Evolutionary conservation across 2,888 invertebrate species (phyloP).

Genomic region (Lasioglossum oenotherae): DNA sequence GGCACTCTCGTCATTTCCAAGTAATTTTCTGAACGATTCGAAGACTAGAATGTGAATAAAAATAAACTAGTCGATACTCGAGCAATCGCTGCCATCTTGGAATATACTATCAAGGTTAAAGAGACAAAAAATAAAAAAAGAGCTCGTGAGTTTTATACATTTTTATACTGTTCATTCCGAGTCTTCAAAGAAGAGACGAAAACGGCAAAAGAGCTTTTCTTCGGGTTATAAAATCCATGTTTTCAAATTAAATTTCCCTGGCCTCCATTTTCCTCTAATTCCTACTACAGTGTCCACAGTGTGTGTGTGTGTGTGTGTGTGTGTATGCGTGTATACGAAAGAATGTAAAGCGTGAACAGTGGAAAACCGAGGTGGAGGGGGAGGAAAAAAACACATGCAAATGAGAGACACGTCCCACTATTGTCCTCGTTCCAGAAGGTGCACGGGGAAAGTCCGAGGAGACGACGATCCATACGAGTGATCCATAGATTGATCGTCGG

Average conservation of each 20-base stretch:
- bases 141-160: neutral
- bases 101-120: neutral
- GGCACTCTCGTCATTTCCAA: neutral
- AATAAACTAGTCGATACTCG: neutral
- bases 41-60: neutral
- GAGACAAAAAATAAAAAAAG: neutral
- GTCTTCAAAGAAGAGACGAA: neutral
- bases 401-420: constrained; percentile 46
- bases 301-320: constrained; percentile 23
- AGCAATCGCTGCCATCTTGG: neutral
- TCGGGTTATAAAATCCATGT: neutral
- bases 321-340: constrained; percentile 27
- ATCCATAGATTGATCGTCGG: constrained; percentile 42
- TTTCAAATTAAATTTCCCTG: neutral
- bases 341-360: constrained; percentile 53
- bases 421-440: constrained; percentile 38
- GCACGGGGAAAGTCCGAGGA: constrained; percentile 18
- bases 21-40: neutral
- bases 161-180: neutral
- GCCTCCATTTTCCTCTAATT: constrained; percentile 7
- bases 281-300: constrained; percentile 3
- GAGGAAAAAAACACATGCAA: constrained; percentile 40
- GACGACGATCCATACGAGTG: constrained; percentile 33
- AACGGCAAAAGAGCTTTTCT: neutral
- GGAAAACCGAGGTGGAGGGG: constrained; percentile 8